Evolutionary conservation across 2,113 vertebrate species (phyloP).

Genomic region (Girardinichthys multiradiatus): DNA sequence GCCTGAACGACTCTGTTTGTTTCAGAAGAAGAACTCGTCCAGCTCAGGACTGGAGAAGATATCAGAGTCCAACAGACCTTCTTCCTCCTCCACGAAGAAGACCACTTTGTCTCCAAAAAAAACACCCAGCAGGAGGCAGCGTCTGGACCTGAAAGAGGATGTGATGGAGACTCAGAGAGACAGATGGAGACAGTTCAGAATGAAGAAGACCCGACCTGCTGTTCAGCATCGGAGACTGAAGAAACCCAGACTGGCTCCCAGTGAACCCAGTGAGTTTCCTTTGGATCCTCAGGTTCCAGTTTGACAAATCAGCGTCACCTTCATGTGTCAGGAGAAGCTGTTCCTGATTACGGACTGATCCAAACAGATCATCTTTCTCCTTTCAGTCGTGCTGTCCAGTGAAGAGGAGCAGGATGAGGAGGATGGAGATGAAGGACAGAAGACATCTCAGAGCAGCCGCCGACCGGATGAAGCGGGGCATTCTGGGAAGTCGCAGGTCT

Average conservation of each 20-base stretch:
- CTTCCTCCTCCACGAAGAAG: conserved; percentile 6
- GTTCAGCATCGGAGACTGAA: background rate
- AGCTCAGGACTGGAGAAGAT: background rate
- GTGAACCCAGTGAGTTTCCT: conserved; percentile 65
- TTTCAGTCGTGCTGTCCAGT: conserved; percentile 78
- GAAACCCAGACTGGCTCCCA: conserved; percentile 6
- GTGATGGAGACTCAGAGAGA: conserved; percentile 25
- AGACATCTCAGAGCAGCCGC: background rate
- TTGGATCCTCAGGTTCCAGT: too few relatives aligned
- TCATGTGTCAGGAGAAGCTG: too few relatives aligned
- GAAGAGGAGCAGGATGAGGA: conserved; percentile 75
- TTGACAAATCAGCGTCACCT: too few relatives aligned
- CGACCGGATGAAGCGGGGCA: background rate
- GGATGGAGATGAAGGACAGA: conserved; percentile 13
- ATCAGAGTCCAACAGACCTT: conserved; percentile 2
- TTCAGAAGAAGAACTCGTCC: conserved; percentile 3
- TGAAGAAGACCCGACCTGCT: conserved; percentile 13
- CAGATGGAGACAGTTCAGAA: conserved; percentile 41
- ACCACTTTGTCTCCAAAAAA: background rate
- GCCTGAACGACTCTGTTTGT: background rate
- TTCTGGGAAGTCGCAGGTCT: conserved; percentile 15
- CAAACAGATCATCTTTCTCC: background rate
- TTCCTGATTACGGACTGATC: too few relatives aligned
- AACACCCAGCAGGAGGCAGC: background rate
- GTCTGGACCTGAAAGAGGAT: background rate